These are phyloP conservation scores for Ceyx margarethae DNA, from an alignment of 2,113 vertebrate genomes.

Conservation along the genomic window DNA sequence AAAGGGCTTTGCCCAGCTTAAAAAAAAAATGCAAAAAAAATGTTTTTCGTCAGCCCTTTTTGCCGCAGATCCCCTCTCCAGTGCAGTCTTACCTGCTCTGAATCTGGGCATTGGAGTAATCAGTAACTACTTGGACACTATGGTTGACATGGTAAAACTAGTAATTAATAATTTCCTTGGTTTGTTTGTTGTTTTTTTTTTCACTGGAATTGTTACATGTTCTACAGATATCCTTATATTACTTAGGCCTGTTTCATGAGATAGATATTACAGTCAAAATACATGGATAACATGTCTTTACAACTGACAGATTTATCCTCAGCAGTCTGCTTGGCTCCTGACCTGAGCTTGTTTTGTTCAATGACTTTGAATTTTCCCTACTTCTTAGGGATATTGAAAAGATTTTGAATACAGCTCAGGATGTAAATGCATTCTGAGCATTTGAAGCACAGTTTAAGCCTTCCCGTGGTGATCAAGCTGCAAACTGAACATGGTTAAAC, in stretches of 20 bases:
- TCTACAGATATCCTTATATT: neutral
- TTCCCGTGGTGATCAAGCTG: neutral
- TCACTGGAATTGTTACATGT: neutral
- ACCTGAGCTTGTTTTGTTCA: neutral
- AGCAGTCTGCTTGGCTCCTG: neutral
- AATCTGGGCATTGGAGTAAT: no score
- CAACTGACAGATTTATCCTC: neutral
- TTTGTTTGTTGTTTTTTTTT: neutral
- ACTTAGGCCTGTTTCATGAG: neutral
- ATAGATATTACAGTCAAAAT: neutral
- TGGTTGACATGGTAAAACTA: neutral
- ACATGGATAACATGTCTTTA: neutral
- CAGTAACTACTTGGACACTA: neutral
- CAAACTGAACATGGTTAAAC: conserved; percentile 15
- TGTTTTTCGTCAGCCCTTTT: no score
- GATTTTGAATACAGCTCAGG: neutral
- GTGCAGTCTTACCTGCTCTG: no score
- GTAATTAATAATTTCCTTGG: neutral
- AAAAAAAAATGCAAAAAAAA: no score
- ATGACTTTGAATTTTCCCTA: neutral
- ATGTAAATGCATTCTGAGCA: neutral
- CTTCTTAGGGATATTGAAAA: neutral
- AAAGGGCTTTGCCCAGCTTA: no score
- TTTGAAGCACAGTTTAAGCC: neutral
- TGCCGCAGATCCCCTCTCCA: no score